phyloP scores from a whole-genome alignment of 2,888 invertebrate genomes.

The Diogma glabrata region DNA sequence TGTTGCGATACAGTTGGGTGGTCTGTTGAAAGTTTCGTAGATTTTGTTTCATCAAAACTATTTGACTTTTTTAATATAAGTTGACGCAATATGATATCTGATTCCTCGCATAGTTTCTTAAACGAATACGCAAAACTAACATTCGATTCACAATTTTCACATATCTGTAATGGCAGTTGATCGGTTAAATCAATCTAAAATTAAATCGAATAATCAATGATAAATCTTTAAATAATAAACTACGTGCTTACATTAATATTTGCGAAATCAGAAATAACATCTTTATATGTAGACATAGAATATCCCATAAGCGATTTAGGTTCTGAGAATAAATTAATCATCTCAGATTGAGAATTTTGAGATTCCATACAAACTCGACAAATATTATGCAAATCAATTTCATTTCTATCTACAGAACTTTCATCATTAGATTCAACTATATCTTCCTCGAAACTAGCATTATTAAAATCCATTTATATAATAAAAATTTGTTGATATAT shows the following conservation, averaged over 20 bases:
- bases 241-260: neutral
- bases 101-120: constrained; percentile 18
- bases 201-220: neutral
- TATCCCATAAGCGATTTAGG: too few relatives aligned
- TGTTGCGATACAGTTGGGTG: too few relatives aligned
- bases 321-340: too few relatives aligned
- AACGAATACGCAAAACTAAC: constrained; percentile 15
- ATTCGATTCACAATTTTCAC: constrained; percentile 16
- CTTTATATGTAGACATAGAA: neutral
- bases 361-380: constrained; percentile 2
- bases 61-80: too few relatives aligned
- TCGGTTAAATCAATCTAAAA: constrained; percentile 19
- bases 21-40: too few relatives aligned
- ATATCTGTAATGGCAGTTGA: constrained; percentile 18
- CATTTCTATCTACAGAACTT: neutral
- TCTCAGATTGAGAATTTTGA: too few relatives aligned
- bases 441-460: neutral
- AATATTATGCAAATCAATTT: neutral
- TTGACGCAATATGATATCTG: constrained; percentile 17
- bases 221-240: neutral
- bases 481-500: neutral
- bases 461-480: neutral
- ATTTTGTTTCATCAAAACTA: too few relatives aligned
- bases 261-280: neutral
- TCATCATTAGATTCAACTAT: neutral